Conservation (phyloP, 1,140 invertebrate species). For the Parapsyche elsis region DNA sequence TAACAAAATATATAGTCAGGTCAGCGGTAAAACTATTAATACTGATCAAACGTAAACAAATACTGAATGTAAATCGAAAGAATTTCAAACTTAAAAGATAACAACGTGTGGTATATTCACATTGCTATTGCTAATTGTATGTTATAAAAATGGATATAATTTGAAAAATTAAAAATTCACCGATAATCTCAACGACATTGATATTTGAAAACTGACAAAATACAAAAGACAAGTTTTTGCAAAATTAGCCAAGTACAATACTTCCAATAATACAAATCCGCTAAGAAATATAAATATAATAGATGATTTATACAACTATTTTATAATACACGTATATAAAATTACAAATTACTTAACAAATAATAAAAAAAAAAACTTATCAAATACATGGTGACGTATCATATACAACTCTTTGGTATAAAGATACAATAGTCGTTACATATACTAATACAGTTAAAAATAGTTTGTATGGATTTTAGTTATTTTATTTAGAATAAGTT, state of each 20-base stretch:
- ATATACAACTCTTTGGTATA: conserved; percentile 55
- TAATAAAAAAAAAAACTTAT: conserved; percentile 28
- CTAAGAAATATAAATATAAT: conserved; percentile 14
- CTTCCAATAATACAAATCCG: conserved; percentile 16
- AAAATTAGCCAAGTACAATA: conserved; percentile 3
- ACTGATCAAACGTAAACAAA: not conserved
- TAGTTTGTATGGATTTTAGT: conserved; percentile 35
- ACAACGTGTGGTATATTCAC: not conserved
- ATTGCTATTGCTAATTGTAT: too few species aligned
- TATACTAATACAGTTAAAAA: not conserved
- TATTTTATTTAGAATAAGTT: not conserved
- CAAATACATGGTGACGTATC: conserved; percentile 44
- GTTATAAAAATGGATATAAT: not conserved
- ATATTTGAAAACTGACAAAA: not conserved
- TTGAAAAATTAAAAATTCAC: not conserved
- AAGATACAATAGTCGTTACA: conserved; percentile 34
- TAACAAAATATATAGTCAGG: conserved; percentile 9
- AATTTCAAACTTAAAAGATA: not conserved
- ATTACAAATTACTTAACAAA: conserved; percentile 32
- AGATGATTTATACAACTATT: conserved; percentile 24
- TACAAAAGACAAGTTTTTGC: not conserved
- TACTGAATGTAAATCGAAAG: conserved; percentile 16
- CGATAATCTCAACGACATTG: not conserved
- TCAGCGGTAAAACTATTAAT: conserved; percentile 26
- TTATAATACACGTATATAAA: conserved; percentile 37